Evolutionary conservation across 2,888 invertebrate species (phyloP), one percentile per base, ranked within the genome.

Genomic region (Aphidius colemani): DNA sequence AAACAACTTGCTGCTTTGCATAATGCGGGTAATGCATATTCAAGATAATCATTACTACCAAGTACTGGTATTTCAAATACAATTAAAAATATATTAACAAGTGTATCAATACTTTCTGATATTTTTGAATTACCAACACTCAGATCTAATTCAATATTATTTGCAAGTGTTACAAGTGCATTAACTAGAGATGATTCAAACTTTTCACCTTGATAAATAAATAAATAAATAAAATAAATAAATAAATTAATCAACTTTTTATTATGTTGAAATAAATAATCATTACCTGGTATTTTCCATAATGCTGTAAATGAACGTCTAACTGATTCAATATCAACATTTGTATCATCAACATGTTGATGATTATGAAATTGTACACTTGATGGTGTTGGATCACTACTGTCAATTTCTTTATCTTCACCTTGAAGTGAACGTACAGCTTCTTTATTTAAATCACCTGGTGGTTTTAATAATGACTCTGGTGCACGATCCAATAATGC

Each of bases 351-450:
- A n/a, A n/a, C n/a, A n/a, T n/a, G n/a, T n/a, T n/a, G n/a, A n/a
- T n/a, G n/a, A n/a, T n/a, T n/a, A n/a, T n/a, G n/a, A n/a, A n/a
- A n/a, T n/a, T n/a, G 79, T 69, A 78, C 80, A 30, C 30, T 30
- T 65, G 76, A 74, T 39, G 83, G 82, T 43, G 78, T 75, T 13
- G 78, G 77, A 69, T 77, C 88, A 66, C 88, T 86, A 74, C 91
- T 89, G 75, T 95, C 95, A 74, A 91, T 90, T 77, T 95, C 95
- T 83, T 95, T 95, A 73, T 96, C 95, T 69, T 95, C 95, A 59
- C 88, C 89, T 78, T 91, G 91, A 64, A 91, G 82, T 7, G 88
- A 86, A 60, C 90, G 84, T n/a, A 90, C 85, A 68, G 90, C 89
- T 82, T 92, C 91, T 77, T 92, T 92, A 73, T 88, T 89, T 66